Percentiles rank a stretch among this genome's conserved stretches.
Conservation (phyloP, 2,113 vertebrate genomes). For the Fregetta grallaria region DNA sequence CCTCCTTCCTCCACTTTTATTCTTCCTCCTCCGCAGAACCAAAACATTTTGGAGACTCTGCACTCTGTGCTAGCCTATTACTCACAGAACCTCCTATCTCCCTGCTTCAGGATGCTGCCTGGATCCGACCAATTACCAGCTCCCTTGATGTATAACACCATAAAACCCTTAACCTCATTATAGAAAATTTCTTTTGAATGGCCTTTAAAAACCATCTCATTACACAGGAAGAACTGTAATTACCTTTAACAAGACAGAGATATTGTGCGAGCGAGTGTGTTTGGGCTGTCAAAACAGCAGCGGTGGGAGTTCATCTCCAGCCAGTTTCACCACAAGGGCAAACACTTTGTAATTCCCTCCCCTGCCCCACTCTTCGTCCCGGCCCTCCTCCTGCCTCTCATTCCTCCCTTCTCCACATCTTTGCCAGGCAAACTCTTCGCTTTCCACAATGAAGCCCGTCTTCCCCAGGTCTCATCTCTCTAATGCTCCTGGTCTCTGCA, state of each 20-base stretch:
- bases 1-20: background rate
- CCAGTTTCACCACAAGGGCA: slow-evolving; percentile 9
- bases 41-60: slow-evolving; percentile 22
- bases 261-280: slow-evolving; percentile 59
- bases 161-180: slow-evolving; percentile 80
- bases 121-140: slow-evolving; percentile 72
- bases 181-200: slow-evolving; percentile 79
- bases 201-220: slow-evolving; percentile 81
- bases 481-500: background rate
- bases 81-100: slow-evolving; percentile 47
- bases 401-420: background rate
- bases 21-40: background rate
- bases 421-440: fast-evolving
- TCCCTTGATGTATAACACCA: slow-evolving; percentile 72
- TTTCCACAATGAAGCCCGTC: fast-evolving
- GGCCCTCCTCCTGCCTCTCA: background rate
- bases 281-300: slow-evolving; percentile 51
- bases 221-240: slow-evolving; percentile 77
- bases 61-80: slow-evolving; percentile 1
- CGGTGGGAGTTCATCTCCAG: slow-evolving; percentile 15
- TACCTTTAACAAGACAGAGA: slow-evolving; percentile 71
- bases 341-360: background rate
- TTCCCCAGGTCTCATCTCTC: fast-evolving
- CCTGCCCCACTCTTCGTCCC: background rate
- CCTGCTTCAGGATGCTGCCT: slow-evolving; percentile 58